Evolutionary conservation across 1,140 invertebrate species (phyloP).

Genomic region (Sminthurinus signatus): DNA sequence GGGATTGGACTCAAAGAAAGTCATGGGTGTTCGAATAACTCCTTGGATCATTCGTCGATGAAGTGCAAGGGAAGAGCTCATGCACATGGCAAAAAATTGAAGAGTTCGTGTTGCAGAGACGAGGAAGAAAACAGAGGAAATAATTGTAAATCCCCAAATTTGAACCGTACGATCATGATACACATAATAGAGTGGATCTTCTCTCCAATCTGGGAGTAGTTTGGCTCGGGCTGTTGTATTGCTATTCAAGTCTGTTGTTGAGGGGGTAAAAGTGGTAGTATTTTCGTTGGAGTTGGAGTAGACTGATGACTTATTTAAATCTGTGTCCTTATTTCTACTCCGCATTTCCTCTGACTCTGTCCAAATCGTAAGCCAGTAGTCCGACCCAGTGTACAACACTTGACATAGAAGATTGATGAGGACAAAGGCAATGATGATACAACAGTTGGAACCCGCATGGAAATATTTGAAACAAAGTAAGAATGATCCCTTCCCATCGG

Average conservation of each 20-base stretch:
- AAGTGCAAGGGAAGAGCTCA: slow-evolving; percentile 71
- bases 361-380: slow-evolving; percentile 41
- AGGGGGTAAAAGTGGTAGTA: background rate
- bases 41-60: slow-evolving; percentile 75
- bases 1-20: slow-evolving; percentile 76
- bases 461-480: slow-evolving; percentile 36
- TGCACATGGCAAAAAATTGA: slow-evolving; percentile 69
- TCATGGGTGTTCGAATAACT: slow-evolving; percentile 66
- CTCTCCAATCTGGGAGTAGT: too few species aligned
- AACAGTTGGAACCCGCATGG: slow-evolving; percentile 22
- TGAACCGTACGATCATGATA: slow-evolving; percentile 43
- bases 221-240: background rate
- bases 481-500: slow-evolving; percentile 15
- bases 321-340: background rate
- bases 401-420: slow-evolving; percentile 26
- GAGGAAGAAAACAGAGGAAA: slow-evolving; percentile 48
- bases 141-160: slow-evolving; percentile 51
- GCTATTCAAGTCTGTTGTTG: slow-evolving; percentile 21
- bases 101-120: slow-evolving; percentile 51
- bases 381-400: slow-evolving; percentile 32
- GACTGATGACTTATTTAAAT: background rate
- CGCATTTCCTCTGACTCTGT: slow-evolving; percentile 11
- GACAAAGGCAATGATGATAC: slow-evolving; percentile 21
- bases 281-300: background rate
- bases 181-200: slow-evolving; percentile 14